Evolutionary conservation across 2,113 vertebrate species (phyloP).

Genomic region (Merops nubicus): DNA sequence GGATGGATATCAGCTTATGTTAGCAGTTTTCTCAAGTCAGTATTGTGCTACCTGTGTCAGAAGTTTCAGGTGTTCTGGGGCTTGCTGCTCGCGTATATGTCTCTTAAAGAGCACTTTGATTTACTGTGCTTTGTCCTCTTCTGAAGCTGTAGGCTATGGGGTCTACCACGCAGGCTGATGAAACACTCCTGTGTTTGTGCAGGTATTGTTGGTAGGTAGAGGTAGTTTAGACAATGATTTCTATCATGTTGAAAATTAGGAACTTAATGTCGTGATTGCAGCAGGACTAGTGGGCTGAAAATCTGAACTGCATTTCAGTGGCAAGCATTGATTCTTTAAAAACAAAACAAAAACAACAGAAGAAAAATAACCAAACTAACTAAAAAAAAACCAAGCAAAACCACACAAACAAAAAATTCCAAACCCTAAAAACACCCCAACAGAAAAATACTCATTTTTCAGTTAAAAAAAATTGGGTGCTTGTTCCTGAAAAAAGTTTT

Average conservation of each 20-base stretch:
- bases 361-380: neutral
- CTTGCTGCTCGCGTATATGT: accelerated
- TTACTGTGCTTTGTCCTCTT: neutral
- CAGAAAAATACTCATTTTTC: neutral
- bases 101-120: neutral
- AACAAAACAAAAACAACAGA: neutral
- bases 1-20: neutral
- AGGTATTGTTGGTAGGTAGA: neutral
- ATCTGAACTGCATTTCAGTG: neutral
- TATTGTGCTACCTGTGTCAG: accelerated
- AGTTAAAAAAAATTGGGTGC: neutral
- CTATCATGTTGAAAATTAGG: neutral
- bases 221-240: neutral
- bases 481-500: neutral
- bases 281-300: neutral
- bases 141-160: accelerated
- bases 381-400: neutral
- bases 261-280: neutral
- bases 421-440: neutral
- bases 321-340: neutral
- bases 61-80: neutral
- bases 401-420: neutral
- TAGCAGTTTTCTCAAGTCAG: neutral
- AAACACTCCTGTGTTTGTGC: neutral
- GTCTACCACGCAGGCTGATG: neutral